phyloP scores from a whole-genome alignment of 2,888 invertebrate species.

The Drosophila picticornis region DNA sequence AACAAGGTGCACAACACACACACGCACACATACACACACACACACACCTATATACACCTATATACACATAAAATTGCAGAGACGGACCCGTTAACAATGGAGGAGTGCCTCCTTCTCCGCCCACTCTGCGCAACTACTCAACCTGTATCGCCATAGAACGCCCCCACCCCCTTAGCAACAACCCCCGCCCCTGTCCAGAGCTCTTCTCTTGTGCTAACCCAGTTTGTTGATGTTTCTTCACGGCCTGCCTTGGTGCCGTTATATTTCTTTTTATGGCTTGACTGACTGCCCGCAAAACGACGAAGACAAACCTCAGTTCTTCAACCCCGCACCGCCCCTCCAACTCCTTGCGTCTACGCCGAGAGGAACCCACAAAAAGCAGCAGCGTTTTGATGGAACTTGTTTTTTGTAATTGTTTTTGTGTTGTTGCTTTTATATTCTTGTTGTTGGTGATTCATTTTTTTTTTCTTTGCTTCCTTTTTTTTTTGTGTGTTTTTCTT shows the following conservation, averaged over 20 bases:
- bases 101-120: constrained; percentile 13
- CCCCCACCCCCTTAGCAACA: neutral
- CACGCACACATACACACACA: neutral
- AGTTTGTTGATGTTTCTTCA: constrained; percentile 67
- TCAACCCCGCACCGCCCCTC: neutral
- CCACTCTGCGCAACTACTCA: constrained; percentile 45
- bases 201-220: constrained; percentile 57
- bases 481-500: constrained; percentile 29
- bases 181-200: neutral
- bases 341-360: neutral
- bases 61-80: constrained; percentile 4
- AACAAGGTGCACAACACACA: constrained; percentile 13
- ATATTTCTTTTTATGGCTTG: constrained; percentile 75
- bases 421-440: constrained; percentile 44
- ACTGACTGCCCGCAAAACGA: constrained; percentile 76
- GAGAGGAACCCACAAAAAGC: constrained; percentile 38
- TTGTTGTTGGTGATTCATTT: constrained; percentile 28
- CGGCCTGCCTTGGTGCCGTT: constrained; percentile 57
- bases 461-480: constrained; percentile 16
- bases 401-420: constrained; percentile 77
- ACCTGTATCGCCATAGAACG: constrained; percentile 23
- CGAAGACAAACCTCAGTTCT: constrained; percentile 48
- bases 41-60: neutral
- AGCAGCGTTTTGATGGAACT: constrained; percentile 62
- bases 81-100: constrained; percentile 43